Evolutionary conservation across 2,113 vertebrate species (phyloP).

Genomic region (Hippocampus barbouri): DNA sequence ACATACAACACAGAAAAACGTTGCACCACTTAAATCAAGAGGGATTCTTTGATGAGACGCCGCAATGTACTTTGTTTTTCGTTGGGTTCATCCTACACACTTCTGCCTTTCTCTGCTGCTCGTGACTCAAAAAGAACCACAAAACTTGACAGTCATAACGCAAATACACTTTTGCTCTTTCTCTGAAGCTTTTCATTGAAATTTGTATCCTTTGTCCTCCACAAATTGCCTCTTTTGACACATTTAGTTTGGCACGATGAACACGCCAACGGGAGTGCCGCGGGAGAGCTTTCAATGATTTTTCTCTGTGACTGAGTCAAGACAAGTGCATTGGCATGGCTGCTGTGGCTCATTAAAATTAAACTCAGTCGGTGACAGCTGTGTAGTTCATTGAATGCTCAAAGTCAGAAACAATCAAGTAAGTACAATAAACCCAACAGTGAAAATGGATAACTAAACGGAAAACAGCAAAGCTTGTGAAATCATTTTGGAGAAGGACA

Average conservation of each 20-base stretch:
- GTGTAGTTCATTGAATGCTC: conserved; percentile 33
- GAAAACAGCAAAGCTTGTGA: conserved; percentile 9
- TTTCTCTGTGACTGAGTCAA: conserved; percentile 51
- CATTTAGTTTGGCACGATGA: conserved; percentile 42
- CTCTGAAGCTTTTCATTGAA: conserved; percentile 40
- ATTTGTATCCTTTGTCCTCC: conserved; percentile 47
- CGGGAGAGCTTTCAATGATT: conserved; percentile 53
- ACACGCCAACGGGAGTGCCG: conserved; percentile 30
- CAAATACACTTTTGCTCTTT: conserved; percentile 36
- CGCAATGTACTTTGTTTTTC: conserved; percentile 26
- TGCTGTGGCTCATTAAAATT: conserved; percentile 30
- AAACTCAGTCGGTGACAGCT: conserved; percentile 19
- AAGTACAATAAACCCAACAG: conserved; percentile 25
- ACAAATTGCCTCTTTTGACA: conserved; percentile 31
- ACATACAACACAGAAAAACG: too few relatives aligned
- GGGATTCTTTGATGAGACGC: conserved; percentile 51
- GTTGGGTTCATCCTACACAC: conserved; percentile 68
- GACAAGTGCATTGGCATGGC: conserved; percentile 34
- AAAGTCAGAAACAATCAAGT: conserved; percentile 25
- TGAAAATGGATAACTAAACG: not conserved
- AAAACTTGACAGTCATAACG: conserved; percentile 58
- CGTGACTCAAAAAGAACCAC: conserved; percentile 70
- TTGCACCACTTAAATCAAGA: conserved; percentile 3
- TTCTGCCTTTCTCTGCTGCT: conserved; percentile 52
- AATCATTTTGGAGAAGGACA: conserved; percentile 2